Evolutionary conservation across 2,113 vertebrate genomes (phyloP), one percentile per base, ranked within the genome.

Genomic region (Cichladusa arquata): DNA sequence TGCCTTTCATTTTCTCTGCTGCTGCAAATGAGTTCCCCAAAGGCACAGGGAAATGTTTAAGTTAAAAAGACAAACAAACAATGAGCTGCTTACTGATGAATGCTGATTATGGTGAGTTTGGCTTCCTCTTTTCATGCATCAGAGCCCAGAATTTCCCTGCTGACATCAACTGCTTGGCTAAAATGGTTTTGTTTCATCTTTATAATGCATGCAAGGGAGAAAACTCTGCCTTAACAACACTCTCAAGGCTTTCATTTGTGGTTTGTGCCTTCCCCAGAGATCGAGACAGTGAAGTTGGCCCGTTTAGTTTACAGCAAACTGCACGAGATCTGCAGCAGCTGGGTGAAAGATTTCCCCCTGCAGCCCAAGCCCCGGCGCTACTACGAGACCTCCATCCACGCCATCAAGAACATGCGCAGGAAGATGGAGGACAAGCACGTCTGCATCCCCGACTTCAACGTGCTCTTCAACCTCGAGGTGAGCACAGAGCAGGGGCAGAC

Each of bases 341-440:
- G 99, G 99, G 97, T 99, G 96, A 99, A 99, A 84, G 99, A 99
- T 53, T 98, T 99, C 84, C 99, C 99, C 3, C 98, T 98, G 81
- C 99, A 97, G 80, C 98, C 98, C 16, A 99, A 99, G 38, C 98
- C 98, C 14, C 98, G 98, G 96, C 98, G 99, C 18, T 99, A 99
- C 97, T 99, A 99, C 40, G 99, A 99, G 93, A 99, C 99, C 0
- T 99, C 99, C 91, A 99, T 99, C 96, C 99, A 99, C 11, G 99
- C 99, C 97, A 99, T 99, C 98, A 99, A 99, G 98, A 99, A 99
- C 96, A 99, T 99, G 99, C 98, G 99, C 66, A 98, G 99, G 95
- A 99, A 99, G 97, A 99, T 99, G 99, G 99, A 99, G 95, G 99
- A 99, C 98, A 99, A 99, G 77, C 99, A 99, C 15, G 98, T 99